A percentile compares a stretch with the other conserved stretches of the same genome.
phyloP scores from a whole-genome alignment of 1,140 invertebrate species.

The Papilio xuthus region DNA sequence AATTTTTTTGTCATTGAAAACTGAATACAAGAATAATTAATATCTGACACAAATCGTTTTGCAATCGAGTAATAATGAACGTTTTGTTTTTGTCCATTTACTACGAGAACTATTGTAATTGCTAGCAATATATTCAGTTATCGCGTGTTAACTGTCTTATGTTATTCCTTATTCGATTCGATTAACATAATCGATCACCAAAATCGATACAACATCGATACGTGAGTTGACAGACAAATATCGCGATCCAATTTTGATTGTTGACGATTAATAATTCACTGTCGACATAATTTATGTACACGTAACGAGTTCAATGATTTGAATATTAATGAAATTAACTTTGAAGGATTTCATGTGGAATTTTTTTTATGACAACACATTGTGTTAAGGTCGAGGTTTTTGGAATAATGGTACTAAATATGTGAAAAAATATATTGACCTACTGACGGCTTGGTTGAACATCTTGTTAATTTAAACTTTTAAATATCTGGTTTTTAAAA shows the following conservation, averaged over 20 bases:
- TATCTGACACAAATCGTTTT: background rate
- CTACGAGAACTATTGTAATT: slow-evolving; percentile 28
- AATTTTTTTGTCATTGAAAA: slow-evolving; percentile 11
- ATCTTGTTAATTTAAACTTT: too few species aligned
- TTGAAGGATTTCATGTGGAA: slow-evolving; percentile 11
- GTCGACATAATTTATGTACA: background rate
- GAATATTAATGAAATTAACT: slow-evolving; percentile 1
- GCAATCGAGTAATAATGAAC: slow-evolving; percentile 8
- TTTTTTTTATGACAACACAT: background rate
- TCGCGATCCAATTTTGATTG: slow-evolving; percentile 22
- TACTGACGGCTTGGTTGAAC: background rate
- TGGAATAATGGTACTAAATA: background rate
- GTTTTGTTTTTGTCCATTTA: background rate
- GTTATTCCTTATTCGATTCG: slow-evolving; percentile 24
- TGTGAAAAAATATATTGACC: background rate
- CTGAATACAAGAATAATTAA: background rate
- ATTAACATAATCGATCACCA: slow-evolving; percentile 34
- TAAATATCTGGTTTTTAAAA: too few species aligned
- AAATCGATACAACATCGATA: slow-evolving; percentile 18
- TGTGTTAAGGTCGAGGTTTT: background rate
- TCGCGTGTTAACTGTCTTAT: slow-evolving; percentile 24
- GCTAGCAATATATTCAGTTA: slow-evolving; percentile 12
- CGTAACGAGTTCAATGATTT: slow-evolving; percentile 16
- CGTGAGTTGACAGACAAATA: slow-evolving; percentile 26
- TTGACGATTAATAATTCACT: background rate